Base-by-base conservation (phyloP, 2,113 vertebrate species). In the Todiramphus saurophagus region DNA sequence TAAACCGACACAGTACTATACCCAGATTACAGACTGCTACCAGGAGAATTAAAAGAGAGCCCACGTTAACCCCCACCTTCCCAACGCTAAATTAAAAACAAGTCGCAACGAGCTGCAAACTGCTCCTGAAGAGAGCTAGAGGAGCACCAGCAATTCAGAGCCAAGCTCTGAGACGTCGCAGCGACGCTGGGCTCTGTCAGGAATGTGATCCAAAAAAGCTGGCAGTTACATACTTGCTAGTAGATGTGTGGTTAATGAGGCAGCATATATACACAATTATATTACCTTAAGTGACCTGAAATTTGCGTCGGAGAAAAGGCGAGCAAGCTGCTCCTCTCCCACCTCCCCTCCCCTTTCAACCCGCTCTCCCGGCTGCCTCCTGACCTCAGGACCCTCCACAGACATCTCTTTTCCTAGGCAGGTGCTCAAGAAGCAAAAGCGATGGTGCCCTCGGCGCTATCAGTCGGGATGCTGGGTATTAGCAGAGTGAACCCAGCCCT, bases 271-370 rank as follows among this genome's bases (percentile, higher is more conserved):
- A 67, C 85, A 78, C 53, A 89, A 55, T 18, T 83, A n/a, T 7
- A 77, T 79, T 88, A 87, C 87, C 84, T 87, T 73, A 63, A 93
- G 63, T 60, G 74, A 94, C 91, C 90, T 93, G 94, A 88, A 96
- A 63, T 81, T 3, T 23, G 60, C 28, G 16, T 63, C 4, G 79
- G 70, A n/a, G 74, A 67, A 72, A 89, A 92, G 51, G 46, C 17
- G 70, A 85, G 86, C 39, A 13, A 69, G 78, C 15, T 12, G 43
- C 83, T 51, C 69, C 79, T 39, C 69, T 92, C 27, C 74, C 86
- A 56, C 31, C 44, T 67, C 70, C 33, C 30, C 75, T 64, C 64
- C 69, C 69, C 78, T 31, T 33, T 10, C 74, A 43, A 18, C 8
- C 31, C n/a, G 80, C 60, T 63, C 60, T 56, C 83, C 91, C 72